These are phyloP conservation scores for Oreotrochilus melanogaster DNA, from an alignment of 2,113 vertebrate genomes.

Conservation along the genomic window DNA sequence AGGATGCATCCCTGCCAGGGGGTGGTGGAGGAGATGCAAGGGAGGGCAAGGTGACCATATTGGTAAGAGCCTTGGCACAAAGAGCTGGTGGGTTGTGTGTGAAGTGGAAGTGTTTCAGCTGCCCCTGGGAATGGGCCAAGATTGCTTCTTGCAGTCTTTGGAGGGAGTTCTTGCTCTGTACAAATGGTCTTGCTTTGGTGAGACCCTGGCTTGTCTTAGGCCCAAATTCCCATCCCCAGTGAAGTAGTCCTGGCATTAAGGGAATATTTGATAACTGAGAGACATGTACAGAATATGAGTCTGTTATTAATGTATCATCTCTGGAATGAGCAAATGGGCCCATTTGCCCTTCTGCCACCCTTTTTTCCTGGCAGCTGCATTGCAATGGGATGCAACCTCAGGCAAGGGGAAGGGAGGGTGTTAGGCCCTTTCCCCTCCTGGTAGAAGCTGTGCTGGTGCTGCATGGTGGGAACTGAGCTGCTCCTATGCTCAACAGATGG, in stretches of 20 bases:
- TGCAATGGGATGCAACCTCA: background rate
- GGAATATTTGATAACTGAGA: background rate
- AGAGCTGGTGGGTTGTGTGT: background rate
- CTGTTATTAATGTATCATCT: background rate
- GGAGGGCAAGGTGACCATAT: background rate
- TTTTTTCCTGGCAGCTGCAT: background rate
- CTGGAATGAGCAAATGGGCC: background rate
- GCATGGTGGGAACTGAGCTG: background rate
- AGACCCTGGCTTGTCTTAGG: background rate
- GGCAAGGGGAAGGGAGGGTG: background rate
- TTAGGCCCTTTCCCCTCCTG: background rate
- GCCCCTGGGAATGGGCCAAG: background rate
- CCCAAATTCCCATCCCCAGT: background rate
- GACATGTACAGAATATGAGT: background rate
- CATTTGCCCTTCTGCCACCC: background rate
- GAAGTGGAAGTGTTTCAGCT: background rate
- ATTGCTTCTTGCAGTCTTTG: background rate
- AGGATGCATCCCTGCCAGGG: fast-evolving
- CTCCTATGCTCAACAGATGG: background rate
- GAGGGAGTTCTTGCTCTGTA: background rate
- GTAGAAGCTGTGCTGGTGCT: background rate
- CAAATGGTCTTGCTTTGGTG: background rate
- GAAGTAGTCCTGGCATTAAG: background rate
- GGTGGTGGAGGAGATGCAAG: background rate
- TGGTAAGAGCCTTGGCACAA: background rate